Evolutionary conservation across 2,797 vertebrate species (phyloP), one percentile per base, ranked within the genome.

Genomic region (Parambassis ranga): DNA sequence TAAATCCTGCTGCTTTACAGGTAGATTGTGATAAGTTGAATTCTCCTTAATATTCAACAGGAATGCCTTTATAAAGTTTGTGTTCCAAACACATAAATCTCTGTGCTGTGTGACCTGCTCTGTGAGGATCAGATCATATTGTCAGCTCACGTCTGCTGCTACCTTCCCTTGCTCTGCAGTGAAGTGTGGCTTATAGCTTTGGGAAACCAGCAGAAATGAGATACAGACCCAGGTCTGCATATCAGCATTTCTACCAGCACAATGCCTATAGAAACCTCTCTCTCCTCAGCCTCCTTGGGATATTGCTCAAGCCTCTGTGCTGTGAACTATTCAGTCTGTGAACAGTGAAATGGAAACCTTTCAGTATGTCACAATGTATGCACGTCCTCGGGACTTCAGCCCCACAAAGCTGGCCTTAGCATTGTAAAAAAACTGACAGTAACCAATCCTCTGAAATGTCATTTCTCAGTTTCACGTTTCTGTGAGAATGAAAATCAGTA

Each of bases 401-500:
- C 65, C 13, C 15, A 50, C 32, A 61, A 35, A 49, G 47, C 43
- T 43, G 9, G 42, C 67, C 57, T 62, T 51, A 35, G 53, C 39
- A 62, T 79, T 84, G 79, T 81, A 65, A 79, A 65, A 79, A 76
- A 81, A 66, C 16, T 73, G 82, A 81, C 82, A 73, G 74, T 61
- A 60, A 77, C 69, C 76, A 77, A 72, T 83, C 75, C 44, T 72
- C 68, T 51, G 65, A 85, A 82, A 85, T 75, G 62, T 69, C 41
- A 75, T 75, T 75, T 79, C 61, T 84, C 64, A 72, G 81, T 87
- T 84, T 90, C 77, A 75, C 39, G 22, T 90, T 84, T 86, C 80
- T 75, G 44, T 66, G 61, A 77, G 81, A 84, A 89, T 81, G 77
- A 80, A 84, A 90, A 81, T 75, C 68, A 62, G 71, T 52, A 66